Base-by-base conservation (phyloP, 2,888 invertebrate species). In the Unio delphinus region DNA sequence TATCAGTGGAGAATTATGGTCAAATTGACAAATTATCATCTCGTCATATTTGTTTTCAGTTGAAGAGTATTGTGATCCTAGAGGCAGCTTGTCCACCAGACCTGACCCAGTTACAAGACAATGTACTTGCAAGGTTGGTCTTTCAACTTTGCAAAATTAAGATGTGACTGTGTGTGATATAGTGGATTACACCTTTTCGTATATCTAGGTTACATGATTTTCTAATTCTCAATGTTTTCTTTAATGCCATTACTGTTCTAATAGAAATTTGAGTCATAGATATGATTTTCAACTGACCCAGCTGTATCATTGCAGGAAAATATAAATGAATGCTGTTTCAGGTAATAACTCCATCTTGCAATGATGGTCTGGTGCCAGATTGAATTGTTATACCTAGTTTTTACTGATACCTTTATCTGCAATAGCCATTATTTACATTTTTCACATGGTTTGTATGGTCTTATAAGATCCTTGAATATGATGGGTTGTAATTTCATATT, bases 111-210 rank as follows among this genome's bases (percentile, higher is more conserved):
- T 77, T 6, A 92, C 92, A 61, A 93, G 93, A 73, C 90, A 91
- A 68, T 95, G 95, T 88, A 89, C 90, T 26, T 95, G 95, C 91
- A 94, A 94, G 93, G 94, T 94, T 92, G 85, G 78, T 45, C 26
- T 15, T 66, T 62, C 45, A 17, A 64, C 28, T 18, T 45, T 55
- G 30, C n/a, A 34, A 34, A 28, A 34, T 34, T 34, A 34, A 34
- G 34, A 34, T 34, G 34, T 34, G 34, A 34, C 34, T 34, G 30
- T 30, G 4, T 30, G 34, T 34, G 7, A 34, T 34, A 34, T 34
- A 8, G 7, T 34, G 34, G 34, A 8, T 34, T 7, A 34, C 34
- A 8, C 34, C 34, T 7, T 34, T 34, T 34, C 7, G 8, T 34
- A 34, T 7, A 34, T 34, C 34, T 8, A 34, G 34, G 34, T 34